Conservation (phyloP, 2,888 invertebrate species). For the Rotaria sp. region DNA sequence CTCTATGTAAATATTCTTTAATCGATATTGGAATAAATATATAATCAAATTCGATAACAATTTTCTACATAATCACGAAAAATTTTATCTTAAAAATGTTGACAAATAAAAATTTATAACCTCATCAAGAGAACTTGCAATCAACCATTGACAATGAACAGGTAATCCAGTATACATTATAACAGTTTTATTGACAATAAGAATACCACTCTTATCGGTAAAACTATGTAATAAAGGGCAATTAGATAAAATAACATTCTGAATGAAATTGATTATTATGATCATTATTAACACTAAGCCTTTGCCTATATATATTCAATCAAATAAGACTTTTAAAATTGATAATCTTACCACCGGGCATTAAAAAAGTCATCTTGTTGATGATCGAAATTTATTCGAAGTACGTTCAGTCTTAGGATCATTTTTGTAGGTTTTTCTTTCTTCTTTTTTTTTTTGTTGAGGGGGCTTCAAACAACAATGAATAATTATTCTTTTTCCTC, state of each 20-base stretch:
- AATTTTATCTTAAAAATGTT: neutral
- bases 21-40: neutral
- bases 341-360: neutral
- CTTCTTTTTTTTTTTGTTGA: too few species aligned
- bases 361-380: neutral
- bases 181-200: neutral
- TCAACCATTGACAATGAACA: constrained; percentile 16
- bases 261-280: neutral
- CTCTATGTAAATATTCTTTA: constrained; percentile 7
- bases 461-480: neutral
- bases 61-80: neutral
- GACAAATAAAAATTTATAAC: neutral
- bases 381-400: neutral
- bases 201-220: neutral
- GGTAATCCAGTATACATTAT: neutral
- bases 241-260: neutral
- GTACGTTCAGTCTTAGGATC: neutral
- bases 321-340: neutral
- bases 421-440: neutral
- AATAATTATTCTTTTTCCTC: neutral
- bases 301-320: neutral
- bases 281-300: neutral
- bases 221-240: neutral
- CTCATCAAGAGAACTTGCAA: neutral
- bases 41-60: neutral